Base-by-base conservation (phyloP, 1,140 invertebrate species). In the Bilobella aurantiaca region DNA sequence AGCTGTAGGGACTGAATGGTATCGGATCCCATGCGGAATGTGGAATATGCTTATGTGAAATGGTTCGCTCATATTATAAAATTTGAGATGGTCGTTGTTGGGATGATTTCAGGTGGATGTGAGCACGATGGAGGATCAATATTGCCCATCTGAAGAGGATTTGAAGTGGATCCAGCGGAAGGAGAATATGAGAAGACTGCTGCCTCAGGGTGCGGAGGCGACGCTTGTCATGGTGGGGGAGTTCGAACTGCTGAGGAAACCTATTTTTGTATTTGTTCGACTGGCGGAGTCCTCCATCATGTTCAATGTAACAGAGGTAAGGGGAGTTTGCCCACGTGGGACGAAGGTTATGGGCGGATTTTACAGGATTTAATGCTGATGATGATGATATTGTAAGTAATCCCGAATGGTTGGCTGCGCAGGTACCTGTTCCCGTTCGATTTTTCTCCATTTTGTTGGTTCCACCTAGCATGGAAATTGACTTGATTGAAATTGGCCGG, bases 401-500 rank as follows among this genome's bases (percentile, higher is more conserved):
- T n/a, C n/a, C n/a, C n/a, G n/a, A n/a, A n/a, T n/a, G n/a, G n/a
- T 29, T 59, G 31, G 8, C 3, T 37, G 23, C 58, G 8, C 34
- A 69, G 68, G 61, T 70, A 32, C 69, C 88, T 0, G 87, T 97
- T 65, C 94, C 94, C 0, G 89, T 95, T 3, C 81, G 94, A 58
- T 98, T 98, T 75, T 84, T 98, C 79, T 96, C 96, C 74, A 87
- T 96, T 14, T 79, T 97, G 1, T 79, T 98, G 46, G 93, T 93
- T 0, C 94, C 95, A 0, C 81, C 81, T 18, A 83, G 84, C 62
- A 82, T 85, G 2, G 87, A 90, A 64, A 81, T 96, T 64, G 92
- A 96, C 76, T 96, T 95, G 77, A 91, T 96, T 78, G 94, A 98
- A 81, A 88, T 98, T 65, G 95, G 95, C 76, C 82, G 95, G 56